Evolutionary conservation across 2,797 vertebrate species (phyloP), one percentile per base, ranked within the genome.

Genomic region (Spondyliosoma cantharus): DNA sequence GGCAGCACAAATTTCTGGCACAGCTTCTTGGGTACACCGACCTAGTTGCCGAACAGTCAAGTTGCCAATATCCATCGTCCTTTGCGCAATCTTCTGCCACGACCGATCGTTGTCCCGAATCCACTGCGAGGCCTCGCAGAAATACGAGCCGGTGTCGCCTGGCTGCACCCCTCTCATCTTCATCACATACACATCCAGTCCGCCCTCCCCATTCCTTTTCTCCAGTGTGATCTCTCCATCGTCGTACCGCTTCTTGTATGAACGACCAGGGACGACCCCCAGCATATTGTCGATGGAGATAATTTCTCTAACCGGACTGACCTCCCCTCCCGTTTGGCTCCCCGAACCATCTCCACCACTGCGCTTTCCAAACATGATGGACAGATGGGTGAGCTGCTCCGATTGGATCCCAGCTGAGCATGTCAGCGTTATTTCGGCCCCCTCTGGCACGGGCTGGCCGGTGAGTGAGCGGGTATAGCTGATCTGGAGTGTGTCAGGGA

Each of bases 101-200:
- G 89, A 85, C 17, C 95, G 93, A 19, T 96, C 94, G 0, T 95
- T 96, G 67, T 98, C 97, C 84, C 91, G 95, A 61, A 97, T 96
- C 97, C 97, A 97, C 84, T 97, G 96, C 0, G 93, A 90, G 0
- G 95, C 96, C 3, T 96, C 96, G 3, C 97, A 97, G 90, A 96
- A 96, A 81, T 97, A 98, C 1, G 93, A 92, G 27, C 96, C 96
- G 0, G 91, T 82, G 25, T 98, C 97, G 0, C 91, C 94, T 0
- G 96, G 93, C 60, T 90, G 93, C 74, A 96, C 80, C 0, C 91
- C 87, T 5, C 83, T 93, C 60, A 97, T 90, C 71, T 87, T 96
- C 95, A 97, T 94, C 82, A 95, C 90, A 56, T 96, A 97, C 53
- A 91, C 82, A 29, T 92, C 95, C 13, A 82, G 46, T 0, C 93